These are phyloP conservation scores for Julus scanicus DNA, from an alignment of 2,888 invertebrate species.

Conservation along the genomic window DNA sequence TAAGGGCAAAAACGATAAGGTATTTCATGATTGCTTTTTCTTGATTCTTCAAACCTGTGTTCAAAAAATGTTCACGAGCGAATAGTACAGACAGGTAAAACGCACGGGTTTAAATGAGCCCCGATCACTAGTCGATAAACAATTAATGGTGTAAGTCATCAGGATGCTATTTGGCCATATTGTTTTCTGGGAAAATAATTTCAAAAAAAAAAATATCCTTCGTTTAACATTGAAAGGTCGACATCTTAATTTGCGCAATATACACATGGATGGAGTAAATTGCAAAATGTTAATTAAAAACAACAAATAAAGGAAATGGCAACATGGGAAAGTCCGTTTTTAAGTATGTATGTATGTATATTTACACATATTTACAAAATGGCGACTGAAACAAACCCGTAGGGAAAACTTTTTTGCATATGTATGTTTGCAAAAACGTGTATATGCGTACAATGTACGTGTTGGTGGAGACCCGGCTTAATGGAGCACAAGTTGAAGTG, in stretches of 20 bases:
- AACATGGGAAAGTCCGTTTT: neutral
- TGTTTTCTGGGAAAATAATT: neutral
- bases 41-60: neutral
- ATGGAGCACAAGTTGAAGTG: no score
- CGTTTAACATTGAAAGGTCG: constrained; percentile 18
- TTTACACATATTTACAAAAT: no score
- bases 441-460: no score
- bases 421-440: no score
- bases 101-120: neutral
- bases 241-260: neutral
- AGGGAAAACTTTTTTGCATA: no score
- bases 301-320: neutral
- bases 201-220: neutral
- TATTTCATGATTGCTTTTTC: neutral
- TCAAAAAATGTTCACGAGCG: neutral
- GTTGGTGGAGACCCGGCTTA: no score
- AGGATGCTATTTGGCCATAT: neutral
- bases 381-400: no score
- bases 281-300: neutral
- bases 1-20: neutral
- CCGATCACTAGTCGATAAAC: neutral
- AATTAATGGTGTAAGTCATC: neutral
- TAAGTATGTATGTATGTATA: no score
- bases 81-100: neutral
- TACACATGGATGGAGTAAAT: neutral